Evolutionary conservation across 1,140 invertebrate genomes (phyloP).

Genomic region (Frieseomelitta varia): DNA sequence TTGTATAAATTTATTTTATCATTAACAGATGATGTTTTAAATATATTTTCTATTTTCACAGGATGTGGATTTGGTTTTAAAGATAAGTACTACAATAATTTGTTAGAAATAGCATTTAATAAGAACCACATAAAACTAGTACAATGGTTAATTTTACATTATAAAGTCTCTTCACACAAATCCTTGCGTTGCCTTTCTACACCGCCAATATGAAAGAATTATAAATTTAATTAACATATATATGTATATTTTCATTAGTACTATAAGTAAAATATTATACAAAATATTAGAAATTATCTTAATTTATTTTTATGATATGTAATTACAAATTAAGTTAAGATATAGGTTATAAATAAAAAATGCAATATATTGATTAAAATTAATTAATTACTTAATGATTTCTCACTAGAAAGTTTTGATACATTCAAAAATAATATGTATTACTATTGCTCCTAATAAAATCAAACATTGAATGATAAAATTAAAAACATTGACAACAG

Average conservation of each 20-base stretch:
- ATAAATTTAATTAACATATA: background rate
- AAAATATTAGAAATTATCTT: too few species aligned
- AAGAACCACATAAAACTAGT: constrained; percentile 49
- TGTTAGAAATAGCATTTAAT: constrained; percentile 54
- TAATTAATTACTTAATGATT: background rate
- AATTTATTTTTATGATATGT: background rate
- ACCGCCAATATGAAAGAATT: constrained; percentile 7
- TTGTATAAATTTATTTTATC: background rate
- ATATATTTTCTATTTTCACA: constrained; percentile 10
- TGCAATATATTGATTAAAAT: background rate
- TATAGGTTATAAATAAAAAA: background rate
- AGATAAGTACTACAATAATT: constrained; percentile 55
- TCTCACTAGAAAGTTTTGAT: background rate
- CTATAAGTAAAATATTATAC: background rate
- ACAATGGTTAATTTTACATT: constrained; percentile 60
- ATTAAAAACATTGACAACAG: background rate
- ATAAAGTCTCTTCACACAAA: background rate
- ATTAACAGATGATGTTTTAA: background rate
- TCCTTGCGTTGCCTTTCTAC: constrained; percentile 32
- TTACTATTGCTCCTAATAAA: background rate
- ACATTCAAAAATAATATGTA: background rate
- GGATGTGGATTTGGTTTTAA: constrained; percentile 49
- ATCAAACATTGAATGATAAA: background rate
- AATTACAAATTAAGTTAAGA: background rate
- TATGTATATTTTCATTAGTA: background rate